phyloP scores from a whole-genome alignment of 2,888 invertebrate genomes.

The Sialis lutaria region DNA sequence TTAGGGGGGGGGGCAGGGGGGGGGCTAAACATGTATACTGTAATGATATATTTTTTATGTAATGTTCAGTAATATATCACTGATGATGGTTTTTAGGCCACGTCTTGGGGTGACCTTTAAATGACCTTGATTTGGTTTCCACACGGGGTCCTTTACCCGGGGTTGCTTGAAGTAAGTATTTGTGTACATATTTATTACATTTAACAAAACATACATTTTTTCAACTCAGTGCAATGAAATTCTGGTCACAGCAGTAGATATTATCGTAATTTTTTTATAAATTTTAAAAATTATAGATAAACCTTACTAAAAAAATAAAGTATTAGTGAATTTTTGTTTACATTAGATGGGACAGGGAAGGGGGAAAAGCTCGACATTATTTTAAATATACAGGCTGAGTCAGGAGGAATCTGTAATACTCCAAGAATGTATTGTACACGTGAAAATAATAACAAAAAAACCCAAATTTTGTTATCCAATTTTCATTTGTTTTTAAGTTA shows the following conservation, averaged over 20 bases:
- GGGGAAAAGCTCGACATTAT: not conserved
- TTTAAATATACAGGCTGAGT: too few species aligned
- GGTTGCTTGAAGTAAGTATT: constrained; percentile 6
- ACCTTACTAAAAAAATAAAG: too few species aligned
- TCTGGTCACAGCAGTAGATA: not conserved
- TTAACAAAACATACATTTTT: not conserved
- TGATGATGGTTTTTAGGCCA: constrained; percentile 24
- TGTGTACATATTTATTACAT: not conserved
- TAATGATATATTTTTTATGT: too few species aligned
- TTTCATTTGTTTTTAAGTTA: too few species aligned
- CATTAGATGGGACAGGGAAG: not conserved
- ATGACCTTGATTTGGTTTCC: constrained; percentile 66
- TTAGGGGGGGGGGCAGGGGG: too few species aligned
- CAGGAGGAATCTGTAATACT: too few species aligned
- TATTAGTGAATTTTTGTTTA: not conserved
- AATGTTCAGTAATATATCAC: not conserved
- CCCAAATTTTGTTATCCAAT: too few species aligned
- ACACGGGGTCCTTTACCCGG: constrained; percentile 47
- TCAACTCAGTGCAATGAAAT: not conserved
- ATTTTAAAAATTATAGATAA: not conserved
- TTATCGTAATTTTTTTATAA: too few species aligned
- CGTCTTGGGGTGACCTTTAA: constrained; percentile 51
- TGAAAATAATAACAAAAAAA: too few species aligned
- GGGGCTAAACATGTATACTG: too few species aligned
- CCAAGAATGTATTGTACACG: too few species aligned